Evolutionary conservation across 2,113 vertebrate species (phyloP).

Genomic region (Forbesichthys agassizii): DNA sequence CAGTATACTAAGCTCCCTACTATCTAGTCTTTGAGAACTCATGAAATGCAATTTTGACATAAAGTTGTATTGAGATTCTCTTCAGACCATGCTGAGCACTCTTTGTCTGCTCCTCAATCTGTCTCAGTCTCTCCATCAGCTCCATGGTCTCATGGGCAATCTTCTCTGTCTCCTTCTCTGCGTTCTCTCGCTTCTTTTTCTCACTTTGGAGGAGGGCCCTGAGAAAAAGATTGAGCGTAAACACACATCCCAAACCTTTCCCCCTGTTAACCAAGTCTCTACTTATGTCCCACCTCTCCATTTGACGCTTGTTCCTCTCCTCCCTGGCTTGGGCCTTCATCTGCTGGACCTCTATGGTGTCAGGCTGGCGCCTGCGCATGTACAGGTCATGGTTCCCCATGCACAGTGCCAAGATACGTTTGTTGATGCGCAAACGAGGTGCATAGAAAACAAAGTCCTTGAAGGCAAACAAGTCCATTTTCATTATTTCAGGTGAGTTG

Average conservation of each 20-base stretch:
- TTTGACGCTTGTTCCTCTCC: conserved; percentile 93
- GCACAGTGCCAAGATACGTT: conserved; percentile 94
- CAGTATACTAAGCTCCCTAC: background rate
- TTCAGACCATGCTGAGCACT: conserved; percentile 91
- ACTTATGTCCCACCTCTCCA: conserved; percentile 82
- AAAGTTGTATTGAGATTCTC: conserved; percentile 51
- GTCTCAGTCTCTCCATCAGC: conserved; percentile 90
- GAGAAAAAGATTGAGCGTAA: conserved; percentile 69
- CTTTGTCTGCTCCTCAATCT: conserved; percentile 96
- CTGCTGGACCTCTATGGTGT: conserved; percentile 99
- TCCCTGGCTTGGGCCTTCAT: conserved; percentile 98
- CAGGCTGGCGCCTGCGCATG: conserved; percentile 95
- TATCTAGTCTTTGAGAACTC: conserved; percentile 23
- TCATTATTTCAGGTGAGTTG: background rate
- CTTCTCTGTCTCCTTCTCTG: conserved; percentile 97
- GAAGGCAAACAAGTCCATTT: conserved; percentile 1
- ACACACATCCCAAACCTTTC: conserved; percentile 51
- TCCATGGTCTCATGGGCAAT: conserved; percentile 96
- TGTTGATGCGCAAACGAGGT: conserved; percentile 95
- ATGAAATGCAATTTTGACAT: conserved; percentile 24
- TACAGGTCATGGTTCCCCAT: conserved; percentile 99
- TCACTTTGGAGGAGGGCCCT: conserved; percentile 95
- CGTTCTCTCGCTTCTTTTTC: conserved; percentile 95
- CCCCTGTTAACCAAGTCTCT: conserved; percentile 29
- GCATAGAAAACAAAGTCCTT: conserved; percentile 98